Percentiles rank a stretch among this genome's conserved stretches.
Conservation (phyloP, 2,888 invertebrate genomes). For the Athalia cordata region DNA sequence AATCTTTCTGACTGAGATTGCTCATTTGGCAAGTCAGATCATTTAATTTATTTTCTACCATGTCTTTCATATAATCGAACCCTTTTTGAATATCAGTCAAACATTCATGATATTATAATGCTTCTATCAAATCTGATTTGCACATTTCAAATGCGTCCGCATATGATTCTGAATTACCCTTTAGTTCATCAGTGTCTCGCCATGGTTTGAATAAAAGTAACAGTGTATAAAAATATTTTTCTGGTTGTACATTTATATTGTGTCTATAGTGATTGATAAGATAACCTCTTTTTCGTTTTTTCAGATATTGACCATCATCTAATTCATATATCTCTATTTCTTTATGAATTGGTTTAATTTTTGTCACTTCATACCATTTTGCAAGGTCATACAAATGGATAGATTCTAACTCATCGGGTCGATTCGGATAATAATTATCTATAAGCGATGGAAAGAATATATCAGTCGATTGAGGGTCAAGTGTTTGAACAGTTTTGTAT, state of each 20-base stretch:
- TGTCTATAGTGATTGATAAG: slow-evolving; percentile 56
- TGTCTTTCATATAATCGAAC: slow-evolving; percentile 45
- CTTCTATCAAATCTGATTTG: slow-evolving; percentile 49
- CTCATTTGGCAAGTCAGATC: slow-evolving; percentile 5
- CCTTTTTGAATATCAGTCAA: slow-evolving; percentile 44
- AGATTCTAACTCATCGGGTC: slow-evolving; percentile 58
- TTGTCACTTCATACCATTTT: slow-evolving; percentile 52
- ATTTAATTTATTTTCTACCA: slow-evolving; percentile 36
- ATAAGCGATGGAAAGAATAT: slow-evolving; percentile 58
- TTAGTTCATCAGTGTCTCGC: slow-evolving; percentile 51
- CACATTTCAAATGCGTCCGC: slow-evolving; percentile 49
- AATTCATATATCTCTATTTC: slow-evolving; percentile 48
- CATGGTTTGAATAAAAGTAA: slow-evolving; percentile 56
- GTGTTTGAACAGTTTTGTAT: slow-evolving; percentile 47
- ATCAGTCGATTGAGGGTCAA: slow-evolving; percentile 55
- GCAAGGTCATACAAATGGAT: slow-evolving; percentile 55
- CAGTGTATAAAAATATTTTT: slow-evolving; percentile 55
- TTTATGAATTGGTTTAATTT: slow-evolving; percentile 33
- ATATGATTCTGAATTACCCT: slow-evolving; percentile 46
- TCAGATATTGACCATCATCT: slow-evolving; percentile 50
- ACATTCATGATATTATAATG: slow-evolving; percentile 47
- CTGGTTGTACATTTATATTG: slow-evolving; percentile 54
- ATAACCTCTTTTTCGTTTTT: slow-evolving; percentile 53
- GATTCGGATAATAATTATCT: slow-evolving; percentile 59
- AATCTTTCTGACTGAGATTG: slow-evolving; percentile 30